Conservation (phyloP, 2,888 invertebrate species). For the Odontothrips loti region DNA sequence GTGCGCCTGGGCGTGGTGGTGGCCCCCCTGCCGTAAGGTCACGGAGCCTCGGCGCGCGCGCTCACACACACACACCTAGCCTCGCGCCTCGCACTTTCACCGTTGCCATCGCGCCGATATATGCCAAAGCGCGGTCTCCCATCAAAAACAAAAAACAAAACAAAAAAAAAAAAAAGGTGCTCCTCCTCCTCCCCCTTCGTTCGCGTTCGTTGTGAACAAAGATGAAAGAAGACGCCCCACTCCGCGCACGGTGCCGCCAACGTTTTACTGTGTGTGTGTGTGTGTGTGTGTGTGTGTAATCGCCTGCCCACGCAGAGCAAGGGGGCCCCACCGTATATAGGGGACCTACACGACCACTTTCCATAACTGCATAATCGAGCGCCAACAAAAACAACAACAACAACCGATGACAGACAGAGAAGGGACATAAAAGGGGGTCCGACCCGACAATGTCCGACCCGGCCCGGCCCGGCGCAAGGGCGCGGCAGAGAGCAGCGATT, state of each 20-base stretch:
- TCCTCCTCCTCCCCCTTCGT: too few relatives aligned
- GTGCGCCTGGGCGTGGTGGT: too few relatives aligned
- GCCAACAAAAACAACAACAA: background rate
- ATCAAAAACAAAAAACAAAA: too few relatives aligned
- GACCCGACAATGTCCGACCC: background rate
- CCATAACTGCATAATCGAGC: slow-evolving; percentile 6
- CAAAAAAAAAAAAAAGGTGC: too few relatives aligned
- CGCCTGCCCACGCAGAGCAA: background rate
- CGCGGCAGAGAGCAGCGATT: background rate
- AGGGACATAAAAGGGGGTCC: background rate
- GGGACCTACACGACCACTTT: background rate
- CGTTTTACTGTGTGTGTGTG: background rate
- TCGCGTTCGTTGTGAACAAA: too few relatives aligned
- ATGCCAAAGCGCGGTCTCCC: too few relatives aligned
- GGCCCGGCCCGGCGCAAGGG: too few relatives aligned
- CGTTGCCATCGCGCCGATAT: background rate
- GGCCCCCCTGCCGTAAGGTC: background rate
- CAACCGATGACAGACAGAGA: too few relatives aligned
- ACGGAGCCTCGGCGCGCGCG: background rate
- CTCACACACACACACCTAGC: background rate
- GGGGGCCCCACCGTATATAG: too few relatives aligned
- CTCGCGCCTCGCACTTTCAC: background rate
- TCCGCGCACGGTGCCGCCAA: background rate
- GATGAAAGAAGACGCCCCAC: background rate
- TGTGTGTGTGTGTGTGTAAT: background rate